Percentiles rank a stretch among this genome's conserved stretches.
phyloP scores from a whole-genome alignment of 2,797 vertebrate species.

The Gobionotothen gibberifrons region DNA sequence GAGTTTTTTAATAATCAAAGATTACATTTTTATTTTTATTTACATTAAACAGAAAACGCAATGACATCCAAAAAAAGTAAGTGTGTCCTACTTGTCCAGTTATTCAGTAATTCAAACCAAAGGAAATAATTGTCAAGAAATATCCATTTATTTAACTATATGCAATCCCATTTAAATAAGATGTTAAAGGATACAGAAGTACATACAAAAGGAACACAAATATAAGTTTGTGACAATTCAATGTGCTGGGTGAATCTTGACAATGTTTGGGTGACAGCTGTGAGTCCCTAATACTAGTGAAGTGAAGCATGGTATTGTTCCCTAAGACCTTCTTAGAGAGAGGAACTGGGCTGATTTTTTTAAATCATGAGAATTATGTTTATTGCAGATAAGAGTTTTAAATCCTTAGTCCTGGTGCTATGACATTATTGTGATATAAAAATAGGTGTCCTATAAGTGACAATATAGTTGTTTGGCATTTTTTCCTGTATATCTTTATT shows the following conservation, averaged over 20 bases:
- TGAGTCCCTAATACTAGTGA: not conserved
- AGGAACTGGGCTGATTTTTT: no score
- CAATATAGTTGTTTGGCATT: not conserved
- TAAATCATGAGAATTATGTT: slow-evolving; percentile 27
- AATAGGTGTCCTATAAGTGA: slow-evolving; percentile 5
- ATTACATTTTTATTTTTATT: no score
- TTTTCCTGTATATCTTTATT: not conserved
- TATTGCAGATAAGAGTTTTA: slow-evolving; percentile 35
- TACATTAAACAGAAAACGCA: no score
- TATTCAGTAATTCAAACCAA: not conserved
- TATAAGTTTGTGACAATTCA: not conserved
- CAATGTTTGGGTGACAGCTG: not conserved
- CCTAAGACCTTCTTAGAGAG: not conserved
- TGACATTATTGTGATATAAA: slow-evolving; percentile 12
- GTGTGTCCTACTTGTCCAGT: no score
- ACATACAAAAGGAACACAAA: not conserved
- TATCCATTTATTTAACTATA: not conserved
- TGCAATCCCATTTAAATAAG: not conserved
- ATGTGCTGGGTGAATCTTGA: not conserved
- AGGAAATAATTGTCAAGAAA: not conserved
- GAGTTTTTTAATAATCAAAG: no score
- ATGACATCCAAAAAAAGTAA: no score
- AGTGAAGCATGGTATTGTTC: not conserved
- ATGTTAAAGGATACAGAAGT: not conserved
- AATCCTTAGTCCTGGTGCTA: not conserved